Evolutionary conservation across 1,140 invertebrate species (phyloP), one percentile per base, ranked within the genome.

Genomic region (Campoletis sonorensis): DNA sequence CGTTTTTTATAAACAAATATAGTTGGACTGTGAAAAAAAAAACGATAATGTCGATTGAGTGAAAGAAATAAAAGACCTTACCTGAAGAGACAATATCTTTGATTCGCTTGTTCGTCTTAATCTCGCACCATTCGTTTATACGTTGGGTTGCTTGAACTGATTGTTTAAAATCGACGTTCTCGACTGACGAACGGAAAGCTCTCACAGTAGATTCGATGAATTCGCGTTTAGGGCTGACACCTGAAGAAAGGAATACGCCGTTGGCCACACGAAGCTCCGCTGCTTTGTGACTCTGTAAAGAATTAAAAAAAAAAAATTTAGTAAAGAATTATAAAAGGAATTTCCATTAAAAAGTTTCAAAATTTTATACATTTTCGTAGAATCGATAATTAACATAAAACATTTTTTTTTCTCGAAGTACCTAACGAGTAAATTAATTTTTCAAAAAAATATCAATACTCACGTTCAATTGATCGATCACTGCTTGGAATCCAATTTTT

Each of bases 251-350:
- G 45, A 84, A 89, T 37, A 89, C 82, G 80, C 87, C 88, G 64
- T 87, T 88, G 4, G 86, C 87, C 61, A 88, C 16, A 11, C 72
- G 82, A 11, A 89, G 79, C 1, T 84, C 82, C 0, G 85, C 86
- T 30, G 80, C 67, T 71, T 85, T 45, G 11, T 82, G 64, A 18
- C 76, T 79, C 87, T 88, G 67, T 8, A 85, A 84, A 33, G 30
- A 2, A 4, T 33, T 7, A 33, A 33, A 33, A 33, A 33, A 33
- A 4, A 7, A 33, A 33, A 4, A 33, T 33, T 33, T 7, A 33
- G 7, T 33, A 33, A 33, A 33, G 30, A 33, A 33, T 33, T 7
- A 33, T 33, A 33, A 33, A 4, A n/a, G n/a, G n/a, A n/a, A n/a
- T n/a, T n/a, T n/a, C 30, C 30, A 4, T 7, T 33, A 33, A 7